A percentile compares a stretch with the other conserved stretches of the same genome.
Evolutionary conservation across 2,888 invertebrate species (phyloP).

Genomic region (Campoplex nolae): DNA sequence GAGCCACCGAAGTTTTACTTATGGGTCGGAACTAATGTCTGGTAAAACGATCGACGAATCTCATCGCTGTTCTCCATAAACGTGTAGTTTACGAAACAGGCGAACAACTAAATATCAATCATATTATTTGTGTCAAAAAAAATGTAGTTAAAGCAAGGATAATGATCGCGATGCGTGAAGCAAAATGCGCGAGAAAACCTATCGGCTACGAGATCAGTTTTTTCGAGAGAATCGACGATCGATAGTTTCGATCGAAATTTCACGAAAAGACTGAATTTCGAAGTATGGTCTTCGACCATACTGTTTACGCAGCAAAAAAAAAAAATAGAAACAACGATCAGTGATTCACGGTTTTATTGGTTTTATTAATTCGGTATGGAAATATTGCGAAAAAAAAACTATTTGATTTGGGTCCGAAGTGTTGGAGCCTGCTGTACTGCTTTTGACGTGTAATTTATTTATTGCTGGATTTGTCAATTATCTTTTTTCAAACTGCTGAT

Average conservation of each 20-base stretch:
- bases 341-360: background rate
- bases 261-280: background rate
- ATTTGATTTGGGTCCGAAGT: background rate
- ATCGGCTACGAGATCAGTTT: background rate
- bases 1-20: background rate
- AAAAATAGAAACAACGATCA: background rate
- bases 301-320: background rate
- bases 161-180: background rate
- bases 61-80: background rate
- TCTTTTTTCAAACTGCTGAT: background rate
- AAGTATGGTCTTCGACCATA: background rate
- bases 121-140: background rate
- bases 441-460: background rate
- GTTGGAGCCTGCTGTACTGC: background rate
- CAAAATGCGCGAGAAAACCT: background rate
- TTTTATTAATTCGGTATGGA: background rate
- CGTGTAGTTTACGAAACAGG: background rate
- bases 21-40: background rate
- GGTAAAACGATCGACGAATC: background rate
- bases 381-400: background rate
- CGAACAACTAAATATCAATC: background rate
- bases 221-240: background rate
- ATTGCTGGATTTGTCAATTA: background rate
- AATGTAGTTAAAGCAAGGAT: background rate
- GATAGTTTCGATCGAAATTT: background rate